Conservation (phyloP, 2,888 invertebrate species). For the Pherbina coryleti region DNA sequence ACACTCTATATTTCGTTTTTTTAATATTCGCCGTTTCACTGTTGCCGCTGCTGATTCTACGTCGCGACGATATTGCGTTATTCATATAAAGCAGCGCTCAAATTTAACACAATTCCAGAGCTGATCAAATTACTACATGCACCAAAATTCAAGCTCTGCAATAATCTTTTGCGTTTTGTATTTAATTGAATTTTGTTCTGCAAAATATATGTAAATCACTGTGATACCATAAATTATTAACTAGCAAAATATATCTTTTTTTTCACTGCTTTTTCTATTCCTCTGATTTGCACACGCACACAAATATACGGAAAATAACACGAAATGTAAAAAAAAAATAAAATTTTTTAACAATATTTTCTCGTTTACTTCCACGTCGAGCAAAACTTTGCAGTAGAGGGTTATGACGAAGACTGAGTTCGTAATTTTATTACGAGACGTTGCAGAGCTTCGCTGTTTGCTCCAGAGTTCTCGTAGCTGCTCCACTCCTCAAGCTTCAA, state of each 20-base stretch:
- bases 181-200: not conserved
- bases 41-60: not conserved
- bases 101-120: not conserved
- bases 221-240: not conserved
- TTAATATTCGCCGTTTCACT: too few relatives aligned
- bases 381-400: not conserved
- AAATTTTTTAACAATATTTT: not conserved
- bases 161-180: too few relatives aligned
- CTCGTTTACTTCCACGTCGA: not conserved
- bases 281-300: not conserved
- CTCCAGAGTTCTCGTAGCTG: not conserved
- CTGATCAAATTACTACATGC: not conserved
- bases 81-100: not conserved
- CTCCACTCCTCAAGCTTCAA: not conserved
- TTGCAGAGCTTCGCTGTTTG: too few relatives aligned
- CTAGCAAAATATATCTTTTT: not conserved
- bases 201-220: not conserved
- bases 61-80: not conserved
- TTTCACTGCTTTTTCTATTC: not conserved
- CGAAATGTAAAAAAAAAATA: not conserved
- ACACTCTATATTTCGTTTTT: too few relatives aligned
- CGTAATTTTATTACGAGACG: not conserved
- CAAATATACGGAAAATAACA: not conserved
- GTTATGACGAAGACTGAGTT: slow-evolving; percentile 24
- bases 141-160: not conserved